Evolutionary conservation across 2,113 vertebrate genomes (phyloP), one percentile per base, ranked within the genome.

Genomic region (Corythaixoides concolor): DNA sequence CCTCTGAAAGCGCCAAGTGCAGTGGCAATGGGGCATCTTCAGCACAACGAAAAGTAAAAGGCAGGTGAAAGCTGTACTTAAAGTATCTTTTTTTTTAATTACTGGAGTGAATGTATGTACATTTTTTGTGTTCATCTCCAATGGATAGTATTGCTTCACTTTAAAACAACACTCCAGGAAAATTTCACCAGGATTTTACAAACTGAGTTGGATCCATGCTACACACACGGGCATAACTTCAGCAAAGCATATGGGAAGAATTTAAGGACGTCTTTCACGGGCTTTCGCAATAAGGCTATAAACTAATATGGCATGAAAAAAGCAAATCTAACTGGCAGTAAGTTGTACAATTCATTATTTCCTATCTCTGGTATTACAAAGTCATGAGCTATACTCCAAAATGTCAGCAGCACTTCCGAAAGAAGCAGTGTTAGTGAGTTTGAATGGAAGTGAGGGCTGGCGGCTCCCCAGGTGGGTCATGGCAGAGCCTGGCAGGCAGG

Each of bases 391-490:
- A 9, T 24, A 12, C 28, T 35, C 35, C 11, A 58, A 50, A 72
- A 56, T 2, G 12, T 56, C 0, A 1, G 24, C 50, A 68, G 41
- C 5, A 5, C 15, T n/a, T 73, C 24, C 5, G 30, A 67, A 66
- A 66, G 17, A n/a, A 60, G 37, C 15, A 26, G 30, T 1, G 11
- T 39, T 11, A 15, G 22, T 8, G 55, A 52, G 8, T n/a, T 41
- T 37, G n/a, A 60, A 26, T 3, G 18, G 32, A 60, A 59, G 26
- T 15, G 62, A 68, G 37, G 58, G 49, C 18, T 0, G 6, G 26
- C 0, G 2, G 47, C 17, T 83, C 3, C 12, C 58, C 3, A 4
- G n/a, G 26, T 9, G 50, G 23, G 45, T 13, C 9, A 60, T 1
- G 41, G 22, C 32, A 30, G 26, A 47, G 28, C 47, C 30, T 3